These are phyloP conservation scores for Rhea americana DNA, from an alignment of 2,113 vertebrate species.

Conservation along the genomic window DNA sequence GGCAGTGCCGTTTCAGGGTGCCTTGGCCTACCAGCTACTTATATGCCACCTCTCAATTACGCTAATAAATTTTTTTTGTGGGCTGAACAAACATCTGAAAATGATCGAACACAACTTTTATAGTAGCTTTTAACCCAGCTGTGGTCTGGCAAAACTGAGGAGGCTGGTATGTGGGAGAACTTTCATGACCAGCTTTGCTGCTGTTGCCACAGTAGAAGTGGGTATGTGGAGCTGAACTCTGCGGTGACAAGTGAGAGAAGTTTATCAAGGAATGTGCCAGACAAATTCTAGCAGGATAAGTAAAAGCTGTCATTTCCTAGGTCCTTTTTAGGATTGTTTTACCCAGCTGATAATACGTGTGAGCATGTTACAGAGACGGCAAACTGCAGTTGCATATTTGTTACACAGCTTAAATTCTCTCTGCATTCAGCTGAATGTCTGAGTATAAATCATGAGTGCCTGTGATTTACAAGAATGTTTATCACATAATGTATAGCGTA, in stretches of 20 bases:
- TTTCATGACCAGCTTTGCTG: neutral
- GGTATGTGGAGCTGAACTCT: accelerated
- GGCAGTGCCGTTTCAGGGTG: accelerated
- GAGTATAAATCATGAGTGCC: conserved; percentile 24
- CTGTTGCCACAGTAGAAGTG: neutral
- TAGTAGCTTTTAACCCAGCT: neutral
- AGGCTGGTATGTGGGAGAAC: neutral
- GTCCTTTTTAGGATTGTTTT: accelerated
- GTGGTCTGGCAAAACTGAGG: neutral
- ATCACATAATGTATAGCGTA: neutral
- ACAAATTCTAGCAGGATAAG: neutral
- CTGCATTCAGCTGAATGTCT: neutral
- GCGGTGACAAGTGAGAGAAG: neutral
- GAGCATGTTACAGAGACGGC: neutral
- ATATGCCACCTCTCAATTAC: neutral
- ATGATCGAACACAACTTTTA: neutral
- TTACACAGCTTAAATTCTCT: neutral
- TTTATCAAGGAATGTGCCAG: neutral
- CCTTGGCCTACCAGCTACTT: neutral
- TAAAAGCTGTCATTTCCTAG: neutral
- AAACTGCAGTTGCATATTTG: neutral
- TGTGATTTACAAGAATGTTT: conserved; percentile 26
- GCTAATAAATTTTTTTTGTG: neutral
- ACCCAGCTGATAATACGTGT: neutral
- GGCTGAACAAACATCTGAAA: neutral